Conservation (phyloP, 2,113 vertebrate genomes). For the Anolis sagrei region DNA sequence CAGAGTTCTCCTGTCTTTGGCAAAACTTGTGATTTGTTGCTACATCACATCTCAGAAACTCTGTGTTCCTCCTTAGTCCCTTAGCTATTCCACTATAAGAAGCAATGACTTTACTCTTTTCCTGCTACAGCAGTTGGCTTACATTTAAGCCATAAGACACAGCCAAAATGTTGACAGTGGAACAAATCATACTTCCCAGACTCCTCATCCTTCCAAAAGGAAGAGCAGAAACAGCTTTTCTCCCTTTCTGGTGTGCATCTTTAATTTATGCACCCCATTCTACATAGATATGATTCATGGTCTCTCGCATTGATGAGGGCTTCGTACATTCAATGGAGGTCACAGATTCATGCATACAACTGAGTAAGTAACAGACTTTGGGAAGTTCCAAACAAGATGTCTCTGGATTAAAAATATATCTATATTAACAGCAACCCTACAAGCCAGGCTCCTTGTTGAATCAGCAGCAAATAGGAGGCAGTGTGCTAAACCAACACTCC, state of each 20-base stretch:
- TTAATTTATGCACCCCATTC: background rate
- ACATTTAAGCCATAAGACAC: background rate
- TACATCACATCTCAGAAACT: background rate
- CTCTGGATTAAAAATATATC: too few species aligned
- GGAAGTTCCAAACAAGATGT: too few species aligned
- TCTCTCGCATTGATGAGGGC: background rate
- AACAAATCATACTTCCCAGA: background rate
- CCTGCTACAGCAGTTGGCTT: background rate
- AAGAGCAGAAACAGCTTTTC: background rate
- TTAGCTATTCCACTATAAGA: slow-evolving; percentile 3
- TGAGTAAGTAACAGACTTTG: background rate
- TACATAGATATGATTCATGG: background rate
- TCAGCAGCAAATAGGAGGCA: too few species aligned
- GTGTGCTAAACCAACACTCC: too few species aligned
- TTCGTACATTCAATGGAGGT: background rate
- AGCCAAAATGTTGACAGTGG: background rate
- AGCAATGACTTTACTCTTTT: slow-evolving; percentile 4
- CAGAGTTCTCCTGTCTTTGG: background rate
- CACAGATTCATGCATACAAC: background rate
- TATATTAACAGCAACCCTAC: too few species aligned
- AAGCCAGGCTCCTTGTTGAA: too few species aligned
- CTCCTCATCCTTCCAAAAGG: too few species aligned
- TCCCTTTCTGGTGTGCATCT: background rate
- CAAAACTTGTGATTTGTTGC: background rate
- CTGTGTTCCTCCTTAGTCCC: slow-evolving; percentile 8